Conservation (phyloP, 2,888 invertebrate genomes). For the Perdita meconis region DNA sequence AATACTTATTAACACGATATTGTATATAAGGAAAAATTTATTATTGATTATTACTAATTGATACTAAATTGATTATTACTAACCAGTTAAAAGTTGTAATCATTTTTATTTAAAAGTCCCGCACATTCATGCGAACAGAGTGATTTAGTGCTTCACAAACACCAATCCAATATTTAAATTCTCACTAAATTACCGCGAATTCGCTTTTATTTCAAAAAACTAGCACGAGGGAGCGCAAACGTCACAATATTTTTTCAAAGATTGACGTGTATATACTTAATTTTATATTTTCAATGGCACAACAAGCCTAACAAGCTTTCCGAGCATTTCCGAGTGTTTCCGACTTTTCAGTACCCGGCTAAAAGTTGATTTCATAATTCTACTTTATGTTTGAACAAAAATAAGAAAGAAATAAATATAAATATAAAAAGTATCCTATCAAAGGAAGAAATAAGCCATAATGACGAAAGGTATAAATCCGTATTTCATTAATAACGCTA, state of each 20-base stretch:
- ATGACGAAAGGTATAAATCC: constrained; percentile 64
- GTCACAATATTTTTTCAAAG: background rate
- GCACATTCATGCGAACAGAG: too few species aligned
- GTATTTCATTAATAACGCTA: constrained; percentile 5
- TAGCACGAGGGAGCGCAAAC: constrained; percentile 2
- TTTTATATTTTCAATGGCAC: constrained; percentile 12
- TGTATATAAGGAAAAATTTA: too few species aligned
- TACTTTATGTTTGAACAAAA: constrained; percentile 25
- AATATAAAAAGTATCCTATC: constrained; percentile 1
- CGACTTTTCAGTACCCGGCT: background rate
- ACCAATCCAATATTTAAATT: too few species aligned
- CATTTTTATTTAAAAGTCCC: too few species aligned
- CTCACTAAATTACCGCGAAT: too few species aligned
- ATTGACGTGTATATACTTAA: background rate
- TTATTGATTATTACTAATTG: too few species aligned
- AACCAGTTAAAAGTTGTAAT: too few species aligned
- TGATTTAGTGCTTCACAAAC: too few species aligned
- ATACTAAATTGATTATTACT: too few species aligned
- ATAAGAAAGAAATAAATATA: constrained; percentile 34
- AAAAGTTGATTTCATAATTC: constrained; percentile 8
- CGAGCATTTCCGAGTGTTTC: constrained; percentile 6
- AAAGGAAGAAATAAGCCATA: constrained; percentile 13
- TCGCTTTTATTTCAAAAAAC: background rate
- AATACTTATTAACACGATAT: too few species aligned
- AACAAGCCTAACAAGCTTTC: constrained; percentile 16